These are phyloP conservation scores for Lathamus discolor DNA, from an alignment of 2,113 vertebrate species.

Conservation along the genomic window DNA sequence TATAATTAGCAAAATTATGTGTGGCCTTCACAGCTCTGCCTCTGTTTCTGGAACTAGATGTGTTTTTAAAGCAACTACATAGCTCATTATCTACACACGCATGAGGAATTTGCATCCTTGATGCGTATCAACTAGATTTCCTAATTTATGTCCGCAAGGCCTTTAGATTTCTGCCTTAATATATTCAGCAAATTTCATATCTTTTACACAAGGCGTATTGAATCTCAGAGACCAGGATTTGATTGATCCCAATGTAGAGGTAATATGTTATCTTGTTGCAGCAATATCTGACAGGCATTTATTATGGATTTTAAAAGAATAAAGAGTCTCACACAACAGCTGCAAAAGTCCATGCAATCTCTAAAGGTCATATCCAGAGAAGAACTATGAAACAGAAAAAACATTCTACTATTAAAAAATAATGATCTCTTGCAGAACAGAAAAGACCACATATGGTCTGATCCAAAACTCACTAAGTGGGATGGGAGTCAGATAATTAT, in stretches of 20 bases:
- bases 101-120: not conserved
- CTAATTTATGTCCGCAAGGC: slow-evolving; percentile 51
- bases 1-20: not conserved
- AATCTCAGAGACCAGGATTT: slow-evolving; percentile 40
- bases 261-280: slow-evolving; percentile 62
- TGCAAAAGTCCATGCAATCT: slow-evolving; percentile 39
- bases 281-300: slow-evolving; percentile 66
- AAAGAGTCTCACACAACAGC: not conserved
- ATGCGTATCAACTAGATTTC: not conserved
- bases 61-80: not conserved
- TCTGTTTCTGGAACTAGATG: not conserved
- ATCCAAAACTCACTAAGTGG: not conserved
- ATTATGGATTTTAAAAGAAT: slow-evolving; percentile 67
- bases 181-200: slow-evolving; percentile 68
- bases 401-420: not conserved
- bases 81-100: not conserved
- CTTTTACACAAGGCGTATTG: slow-evolving; percentile 60
- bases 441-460: not conserved
- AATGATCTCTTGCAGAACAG: not conserved
- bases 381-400: slow-evolving; percentile 6
- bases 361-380: slow-evolving; percentile 50
- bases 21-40: not conserved
- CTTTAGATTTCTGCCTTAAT: slow-evolving; percentile 52
- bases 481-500: not conserved
- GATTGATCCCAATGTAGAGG: slow-evolving; percentile 65